Percentiles rank a stretch among this genome's conserved stretches.
Evolutionary conservation across 2,888 invertebrate species (phyloP).

Genomic region (Parthenolecanium corni): DNA sequence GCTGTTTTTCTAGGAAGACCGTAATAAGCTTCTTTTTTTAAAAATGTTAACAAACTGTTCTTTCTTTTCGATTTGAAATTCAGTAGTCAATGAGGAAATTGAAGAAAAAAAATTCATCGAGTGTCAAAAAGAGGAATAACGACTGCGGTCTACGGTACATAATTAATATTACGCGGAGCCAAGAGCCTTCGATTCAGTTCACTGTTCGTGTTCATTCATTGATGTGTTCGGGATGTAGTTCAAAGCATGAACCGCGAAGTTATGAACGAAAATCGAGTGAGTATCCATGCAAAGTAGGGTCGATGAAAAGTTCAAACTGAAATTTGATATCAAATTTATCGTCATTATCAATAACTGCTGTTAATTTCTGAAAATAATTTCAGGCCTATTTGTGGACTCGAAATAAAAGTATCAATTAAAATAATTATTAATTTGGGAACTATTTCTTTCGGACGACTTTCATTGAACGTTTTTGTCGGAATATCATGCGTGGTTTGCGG

Average conservation of each 20-base stretch:
- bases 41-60: too few relatives aligned
- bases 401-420: background rate
- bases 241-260: slow-evolving; percentile 10
- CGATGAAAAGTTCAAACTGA: background rate
- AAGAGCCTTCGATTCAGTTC: background rate
- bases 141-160: too few relatives aligned
- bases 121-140: too few relatives aligned
- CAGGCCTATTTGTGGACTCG: background rate
- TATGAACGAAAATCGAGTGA: slow-evolving; percentile 21
- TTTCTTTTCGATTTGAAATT: too few relatives aligned
- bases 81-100: too few relatives aligned
- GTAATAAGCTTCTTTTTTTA: too few relatives aligned
- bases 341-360: too few relatives aligned
- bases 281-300: background rate
- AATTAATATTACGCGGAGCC: too few relatives aligned
- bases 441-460: slow-evolving; percentile 20
- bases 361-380: background rate
- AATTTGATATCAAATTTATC: background rate
- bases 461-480: slow-evolving; percentile 23
- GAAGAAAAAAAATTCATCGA: too few relatives aligned
- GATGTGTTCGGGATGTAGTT: slow-evolving; percentile 23
- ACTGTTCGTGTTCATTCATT: slow-evolving; percentile 25
- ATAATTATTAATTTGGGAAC: slow-evolving; percentile 1
- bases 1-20: too few relatives aligned
- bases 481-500: slow-evolving; percentile 21